Conservation (phyloP, 2,797 vertebrate species). For the Manis crassicaudata region DNA sequence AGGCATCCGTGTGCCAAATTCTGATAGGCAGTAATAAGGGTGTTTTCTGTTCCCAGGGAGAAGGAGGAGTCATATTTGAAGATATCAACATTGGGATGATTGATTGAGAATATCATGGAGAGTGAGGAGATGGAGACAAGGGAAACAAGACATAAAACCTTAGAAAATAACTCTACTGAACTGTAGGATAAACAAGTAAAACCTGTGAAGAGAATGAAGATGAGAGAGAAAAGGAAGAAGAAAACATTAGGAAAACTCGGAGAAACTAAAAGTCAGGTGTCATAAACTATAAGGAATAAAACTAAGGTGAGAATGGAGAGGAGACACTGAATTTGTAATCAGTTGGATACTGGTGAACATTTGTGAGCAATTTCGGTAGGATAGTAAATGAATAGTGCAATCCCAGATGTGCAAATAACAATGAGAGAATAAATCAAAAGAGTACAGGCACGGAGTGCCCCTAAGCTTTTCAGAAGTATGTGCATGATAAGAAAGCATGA, state of each 20-base stretch:
- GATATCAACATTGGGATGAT: background rate
- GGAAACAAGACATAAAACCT: background rate
- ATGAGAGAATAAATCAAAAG: background rate
- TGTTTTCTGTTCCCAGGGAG: background rate
- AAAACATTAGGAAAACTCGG: background rate
- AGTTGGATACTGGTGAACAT: background rate
- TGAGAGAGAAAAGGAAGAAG: background rate
- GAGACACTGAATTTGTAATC: background rate
- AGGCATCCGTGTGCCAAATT: background rate
- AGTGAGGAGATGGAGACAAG: background rate
- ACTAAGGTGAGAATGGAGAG: background rate
- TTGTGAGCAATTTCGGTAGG: background rate
- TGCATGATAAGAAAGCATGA: too few species aligned
- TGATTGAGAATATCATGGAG: background rate
- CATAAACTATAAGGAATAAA: accelerated
- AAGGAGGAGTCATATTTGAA: background rate
- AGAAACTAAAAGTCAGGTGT: background rate
- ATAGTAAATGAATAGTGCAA: background rate
- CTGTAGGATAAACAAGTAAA: background rate
- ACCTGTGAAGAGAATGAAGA: background rate
- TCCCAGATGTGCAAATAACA: background rate
- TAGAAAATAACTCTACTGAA: background rate
- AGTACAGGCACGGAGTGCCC: accelerated
- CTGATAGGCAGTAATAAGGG: background rate
- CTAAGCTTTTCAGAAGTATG: accelerated